Percentiles rank a stretch among this genome's conserved stretches.
Conservation (phyloP, 2,797 vertebrate genomes). For the Danio kyathit region DNA sequence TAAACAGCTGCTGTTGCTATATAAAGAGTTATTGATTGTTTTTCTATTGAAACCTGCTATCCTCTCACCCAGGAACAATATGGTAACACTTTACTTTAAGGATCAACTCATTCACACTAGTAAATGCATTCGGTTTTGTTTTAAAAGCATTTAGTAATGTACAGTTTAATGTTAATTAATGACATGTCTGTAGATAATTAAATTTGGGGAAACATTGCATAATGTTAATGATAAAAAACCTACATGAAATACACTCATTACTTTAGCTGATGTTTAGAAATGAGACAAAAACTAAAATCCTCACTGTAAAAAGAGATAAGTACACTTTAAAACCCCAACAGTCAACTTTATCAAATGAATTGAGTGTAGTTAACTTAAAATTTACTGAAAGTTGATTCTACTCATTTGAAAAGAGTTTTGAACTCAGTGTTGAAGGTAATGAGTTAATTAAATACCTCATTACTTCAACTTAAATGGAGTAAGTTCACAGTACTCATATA, state of each 20-base stretch:
- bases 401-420: too few species aligned
- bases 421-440: too few species aligned
- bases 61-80: constrained; percentile 8
- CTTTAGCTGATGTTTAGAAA: background rate
- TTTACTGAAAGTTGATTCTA: too few species aligned
- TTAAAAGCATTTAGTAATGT: background rate
- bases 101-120: background rate
- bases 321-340: too few species aligned
- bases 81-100: background rate
- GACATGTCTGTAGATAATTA: background rate
- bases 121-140: background rate
- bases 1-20: constrained; percentile 24
- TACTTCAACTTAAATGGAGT: too few species aligned
- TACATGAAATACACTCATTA: background rate
- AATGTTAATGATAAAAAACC: background rate
- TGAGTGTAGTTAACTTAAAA: too few species aligned
- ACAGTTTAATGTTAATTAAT: background rate
- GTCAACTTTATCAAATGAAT: too few species aligned
- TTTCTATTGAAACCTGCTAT: constrained; percentile 3
- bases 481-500: too few species aligned
- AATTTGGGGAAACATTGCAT: background rate
- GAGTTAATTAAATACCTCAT: too few species aligned
- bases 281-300: background rate
- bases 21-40: constrained; percentile 32
- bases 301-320: background rate